phyloP scores from a whole-genome alignment of 2,797 vertebrate species.

The Micropoecilia bifurca region DNA sequence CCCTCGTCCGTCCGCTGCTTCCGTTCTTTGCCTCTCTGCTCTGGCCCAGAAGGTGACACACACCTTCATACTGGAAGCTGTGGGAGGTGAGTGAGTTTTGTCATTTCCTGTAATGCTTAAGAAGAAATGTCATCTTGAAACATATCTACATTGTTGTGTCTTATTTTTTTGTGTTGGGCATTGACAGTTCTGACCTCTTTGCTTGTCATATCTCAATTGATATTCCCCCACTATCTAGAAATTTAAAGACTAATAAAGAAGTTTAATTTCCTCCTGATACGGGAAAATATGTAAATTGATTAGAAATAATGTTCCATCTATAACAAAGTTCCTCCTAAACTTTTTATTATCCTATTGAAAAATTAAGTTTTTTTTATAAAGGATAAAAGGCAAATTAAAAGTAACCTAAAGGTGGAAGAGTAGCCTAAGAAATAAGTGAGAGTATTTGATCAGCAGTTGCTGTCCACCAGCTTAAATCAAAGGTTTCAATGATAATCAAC shows the following conservation, averaged over 20 bases:
- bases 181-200: constrained; percentile 51
- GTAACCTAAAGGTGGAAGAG: not conserved
- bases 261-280: not conserved
- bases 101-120: constrained; percentile 7
- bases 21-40: constrained; percentile 69
- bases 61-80: constrained; percentile 84
- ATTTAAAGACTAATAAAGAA: constrained; percentile 45
- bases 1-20: constrained; percentile 54
- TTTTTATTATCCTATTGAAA: not conserved
- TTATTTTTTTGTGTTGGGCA: constrained; percentile 51
- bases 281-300: not conserved
- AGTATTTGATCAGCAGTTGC: not conserved
- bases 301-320: not conserved
- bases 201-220: constrained; percentile 16
- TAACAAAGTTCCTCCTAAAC: not conserved
- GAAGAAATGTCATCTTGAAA: constrained; percentile 42
- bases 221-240: constrained; percentile 5
- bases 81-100: constrained; percentile 84
- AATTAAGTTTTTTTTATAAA: not conserved
- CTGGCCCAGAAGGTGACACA: constrained; percentile 79
- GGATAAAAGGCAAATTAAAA: not conserved
- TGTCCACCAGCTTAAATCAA: not conserved
- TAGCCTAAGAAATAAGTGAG: not conserved
- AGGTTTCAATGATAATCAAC: not conserved
- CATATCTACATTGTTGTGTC: constrained; percentile 31